Conservation (phyloP, 2,797 vertebrate genomes). For the Ctenosaura bakeri region DNA sequence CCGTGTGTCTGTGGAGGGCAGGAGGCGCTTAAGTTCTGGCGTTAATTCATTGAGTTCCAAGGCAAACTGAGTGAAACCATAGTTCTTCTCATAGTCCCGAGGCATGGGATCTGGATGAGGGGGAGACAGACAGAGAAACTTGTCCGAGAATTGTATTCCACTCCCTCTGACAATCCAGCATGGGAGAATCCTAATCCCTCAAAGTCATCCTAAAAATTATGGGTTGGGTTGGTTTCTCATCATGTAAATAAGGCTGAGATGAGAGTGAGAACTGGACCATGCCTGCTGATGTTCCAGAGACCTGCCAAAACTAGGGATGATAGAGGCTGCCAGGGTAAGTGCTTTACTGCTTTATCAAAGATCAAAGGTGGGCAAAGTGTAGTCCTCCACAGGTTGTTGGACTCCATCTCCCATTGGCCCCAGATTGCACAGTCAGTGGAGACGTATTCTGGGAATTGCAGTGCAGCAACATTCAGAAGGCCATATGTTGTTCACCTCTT, state of each 20-base stretch:
- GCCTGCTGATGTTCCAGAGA: neutral
- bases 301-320: neutral
- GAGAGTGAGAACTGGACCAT: neutral
- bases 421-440: too few species aligned
- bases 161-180: neutral
- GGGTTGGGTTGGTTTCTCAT: neutral
- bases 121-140: neutral
- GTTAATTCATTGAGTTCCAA: constrained; percentile 93
- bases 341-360: neutral
- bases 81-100: constrained; percentile 86
- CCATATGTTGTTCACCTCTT: neutral
- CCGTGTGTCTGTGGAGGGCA: constrained; percentile 92
- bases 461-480: too few species aligned
- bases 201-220: neutral
- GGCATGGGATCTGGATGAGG: constrained; percentile 87
- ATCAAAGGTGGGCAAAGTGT: neutral
- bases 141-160: neutral
- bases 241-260: neutral
- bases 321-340: too few species aligned
- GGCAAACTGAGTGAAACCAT: constrained; percentile 93
- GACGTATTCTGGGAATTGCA: too few species aligned
- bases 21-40: constrained; percentile 82
- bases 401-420: too few species aligned
- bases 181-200: neutral
- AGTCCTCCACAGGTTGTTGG: too few species aligned